Percentiles rank a stretch among this genome's conserved stretches.
These are phyloP conservation scores for Drosophila serrata DNA, from an alignment of 1,140 invertebrate species.

Conservation along the genomic window DNA sequence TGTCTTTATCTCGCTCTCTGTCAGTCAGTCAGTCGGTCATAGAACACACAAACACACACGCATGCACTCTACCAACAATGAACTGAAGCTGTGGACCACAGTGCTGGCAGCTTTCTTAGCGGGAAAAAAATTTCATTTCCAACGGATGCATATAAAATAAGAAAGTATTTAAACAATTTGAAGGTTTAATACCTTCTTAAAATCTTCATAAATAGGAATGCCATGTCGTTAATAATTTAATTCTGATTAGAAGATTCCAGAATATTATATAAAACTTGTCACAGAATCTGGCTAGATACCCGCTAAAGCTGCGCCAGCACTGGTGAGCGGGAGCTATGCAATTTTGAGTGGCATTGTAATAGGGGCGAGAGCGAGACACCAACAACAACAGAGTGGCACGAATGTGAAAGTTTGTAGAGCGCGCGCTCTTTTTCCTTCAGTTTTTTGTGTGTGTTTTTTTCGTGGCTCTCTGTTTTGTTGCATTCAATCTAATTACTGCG, in stretches of 20 bases:
- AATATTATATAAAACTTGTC: neutral
- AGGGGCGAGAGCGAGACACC: slow-evolving; percentile 29
- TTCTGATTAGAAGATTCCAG: neutral
- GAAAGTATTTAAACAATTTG: too few relatives aligned
- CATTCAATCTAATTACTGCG: slow-evolving; percentile 48
- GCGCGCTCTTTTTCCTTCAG: slow-evolving; percentile 31
- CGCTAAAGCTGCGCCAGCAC: neutral
- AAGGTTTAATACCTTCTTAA: neutral
- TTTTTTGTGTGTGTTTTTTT: slow-evolving; percentile 3
- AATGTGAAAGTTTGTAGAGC: slow-evolving; percentile 42
- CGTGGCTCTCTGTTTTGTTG: slow-evolving; percentile 16
- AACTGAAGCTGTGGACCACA: slow-evolving; percentile 2
- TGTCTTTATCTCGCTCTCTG: slow-evolving; percentile 3
- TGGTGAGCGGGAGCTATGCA: slow-evolving; percentile 16
- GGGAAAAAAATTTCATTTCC: neutral
- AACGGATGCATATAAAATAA: neutral
- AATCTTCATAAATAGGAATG: neutral
- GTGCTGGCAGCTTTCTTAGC: slow-evolving; percentile 6
- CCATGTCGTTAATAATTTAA: neutral
- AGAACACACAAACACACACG: slow-evolving; percentile 21
- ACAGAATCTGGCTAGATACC: neutral
- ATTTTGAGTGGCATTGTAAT: slow-evolving; percentile 12
- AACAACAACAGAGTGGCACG: slow-evolving; percentile 43
- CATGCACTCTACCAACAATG: neutral
- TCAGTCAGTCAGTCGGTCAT: slow-evolving; percentile 49